Base-by-base conservation (phyloP, 2,797 vertebrate genomes). In the Chelidonichthys spinosus region DNA sequence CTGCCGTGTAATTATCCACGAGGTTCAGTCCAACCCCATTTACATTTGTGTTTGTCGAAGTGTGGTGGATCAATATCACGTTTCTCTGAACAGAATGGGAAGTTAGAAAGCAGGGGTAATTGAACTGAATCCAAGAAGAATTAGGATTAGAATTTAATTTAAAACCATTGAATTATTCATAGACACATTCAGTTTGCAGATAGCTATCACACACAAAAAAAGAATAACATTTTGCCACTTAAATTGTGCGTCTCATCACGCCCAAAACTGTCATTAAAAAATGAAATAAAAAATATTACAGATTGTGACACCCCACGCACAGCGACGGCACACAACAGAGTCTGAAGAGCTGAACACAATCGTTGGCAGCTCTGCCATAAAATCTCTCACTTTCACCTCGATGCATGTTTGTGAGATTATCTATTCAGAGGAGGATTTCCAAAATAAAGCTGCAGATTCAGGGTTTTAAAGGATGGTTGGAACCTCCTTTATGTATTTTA, bases 91-190 rank as follows among this genome's bases (percentile, higher is more conserved):
- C 56, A 63, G 61, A 76, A 59, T 42, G 33, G 59, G 33, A 43
- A 40, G 75, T 47, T 35, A 37, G 40, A 74, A 63, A 63, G 59
- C 49, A 18, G 40, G 6, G 17, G 53, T 59, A 74, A 70, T 42
- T 64, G 52, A 74, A 52, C n/a, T 54, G 79, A 87, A 75, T 87
- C 81, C 77, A 73, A 62, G 49, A 72, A 71, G 72, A 71, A 78
- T 76, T 49, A 36, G 69, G 62, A 76, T 87, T 76, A 78, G 69
- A 86, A 82, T 82, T 78, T 36, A 47, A 81, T 82, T 85, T 74
- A 76, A 81, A 72, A 35, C n/a, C 15, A 11, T 17, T 87, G 63
- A 86, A 86, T 85, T 79, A 84, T 87, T 89, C 77, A 86, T 90
- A 60, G 36, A 56, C 58, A 55, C 60, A 69, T 70, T 80, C 53